These are phyloP conservation scores for Tachyglossus aculeatus DNA, from an alignment of 2,797 vertebrate species.

Conservation along the genomic window DNA sequence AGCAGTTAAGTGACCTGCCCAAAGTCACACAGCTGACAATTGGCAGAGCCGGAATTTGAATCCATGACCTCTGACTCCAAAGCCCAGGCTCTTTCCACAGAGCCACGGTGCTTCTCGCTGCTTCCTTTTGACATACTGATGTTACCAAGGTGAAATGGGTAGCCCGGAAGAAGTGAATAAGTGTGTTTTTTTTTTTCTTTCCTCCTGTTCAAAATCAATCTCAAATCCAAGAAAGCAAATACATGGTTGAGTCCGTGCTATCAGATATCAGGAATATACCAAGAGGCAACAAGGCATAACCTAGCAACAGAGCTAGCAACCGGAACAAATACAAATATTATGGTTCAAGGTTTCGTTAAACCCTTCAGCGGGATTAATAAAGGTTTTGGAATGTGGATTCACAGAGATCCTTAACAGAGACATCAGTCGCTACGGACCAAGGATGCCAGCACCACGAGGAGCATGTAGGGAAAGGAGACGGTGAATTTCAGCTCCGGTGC, in stretches of 20 bases:
- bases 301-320: slow-evolving; percentile 49
- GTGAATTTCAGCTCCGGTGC: neutral
- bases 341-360: slow-evolving; percentile 30
- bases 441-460: neutral
- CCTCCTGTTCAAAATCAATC: slow-evolving; percentile 15
- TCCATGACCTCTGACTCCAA: too few relatives aligned
- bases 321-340: slow-evolving; percentile 43
- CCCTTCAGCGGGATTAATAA: slow-evolving; percentile 23
- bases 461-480: neutral
- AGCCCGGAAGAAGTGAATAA: neutral
- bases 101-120: too few relatives aligned
- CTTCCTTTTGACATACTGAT: neutral
- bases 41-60: too few relatives aligned
- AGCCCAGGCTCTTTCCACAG: too few relatives aligned
- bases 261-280: slow-evolving; percentile 20
- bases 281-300: neutral
- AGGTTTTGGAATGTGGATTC: slow-evolving; percentile 1
- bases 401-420: neutral
- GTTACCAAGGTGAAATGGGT: slow-evolving; percentile 16
- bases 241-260: neutral
- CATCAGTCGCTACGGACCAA: neutral
- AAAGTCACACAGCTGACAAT: too few relatives aligned
- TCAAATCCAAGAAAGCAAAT: neutral
- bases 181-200: neutral
- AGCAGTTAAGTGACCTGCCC: too few relatives aligned